Conservation (phyloP, 1,140 invertebrate species). For the Drosophila pandora region DNA sequence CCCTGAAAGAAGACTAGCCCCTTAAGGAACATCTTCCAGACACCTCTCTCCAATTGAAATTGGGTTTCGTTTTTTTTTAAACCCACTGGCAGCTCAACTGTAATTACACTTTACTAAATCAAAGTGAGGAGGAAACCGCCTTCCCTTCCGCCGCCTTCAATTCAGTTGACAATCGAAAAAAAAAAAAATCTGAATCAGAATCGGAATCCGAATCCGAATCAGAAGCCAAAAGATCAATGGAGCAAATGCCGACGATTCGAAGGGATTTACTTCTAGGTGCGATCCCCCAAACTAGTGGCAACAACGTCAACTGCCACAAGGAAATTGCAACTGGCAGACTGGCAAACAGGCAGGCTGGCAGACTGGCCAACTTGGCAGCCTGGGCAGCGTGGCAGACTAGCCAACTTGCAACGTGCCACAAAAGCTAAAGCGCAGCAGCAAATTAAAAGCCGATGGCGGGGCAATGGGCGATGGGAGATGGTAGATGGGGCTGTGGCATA, state of each 20-base stretch:
- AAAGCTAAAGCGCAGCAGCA: slow-evolving; percentile 55
- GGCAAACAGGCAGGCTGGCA: background rate
- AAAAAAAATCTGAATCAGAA: background rate
- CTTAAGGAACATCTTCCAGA: background rate
- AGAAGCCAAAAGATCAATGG: slow-evolving; percentile 45
- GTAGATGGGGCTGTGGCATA: slow-evolving; percentile 55
- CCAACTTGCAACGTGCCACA: slow-evolving; percentile 2
- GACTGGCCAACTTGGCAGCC: slow-evolving; percentile 20
- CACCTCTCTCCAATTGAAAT: slow-evolving; percentile 12
- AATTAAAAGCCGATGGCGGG: slow-evolving; percentile 60
- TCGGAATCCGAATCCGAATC: background rate
- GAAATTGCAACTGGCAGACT: slow-evolving; percentile 52
- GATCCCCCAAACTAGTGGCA: slow-evolving; percentile 48
- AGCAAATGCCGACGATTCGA: slow-evolving; percentile 31
- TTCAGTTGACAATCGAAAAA: slow-evolving; percentile 41
- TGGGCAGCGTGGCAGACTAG: slow-evolving; percentile 20
- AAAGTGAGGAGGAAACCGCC: slow-evolving; percentile 17
- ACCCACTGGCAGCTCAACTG: slow-evolving; percentile 8
- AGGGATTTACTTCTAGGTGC: slow-evolving; percentile 34
- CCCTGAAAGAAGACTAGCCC: background rate
- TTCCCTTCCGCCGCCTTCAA: slow-evolving; percentile 7
- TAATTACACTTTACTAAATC: slow-evolving; percentile 52
- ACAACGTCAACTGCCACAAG: slow-evolving; percentile 45
- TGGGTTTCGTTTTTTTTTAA: slow-evolving; percentile 2
- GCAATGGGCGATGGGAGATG: slow-evolving; percentile 12